Percentiles rank a stretch among this genome's conserved stretches.
Conservation (phyloP, 2,797 vertebrate species). For the Carduelis carduelis region DNA sequence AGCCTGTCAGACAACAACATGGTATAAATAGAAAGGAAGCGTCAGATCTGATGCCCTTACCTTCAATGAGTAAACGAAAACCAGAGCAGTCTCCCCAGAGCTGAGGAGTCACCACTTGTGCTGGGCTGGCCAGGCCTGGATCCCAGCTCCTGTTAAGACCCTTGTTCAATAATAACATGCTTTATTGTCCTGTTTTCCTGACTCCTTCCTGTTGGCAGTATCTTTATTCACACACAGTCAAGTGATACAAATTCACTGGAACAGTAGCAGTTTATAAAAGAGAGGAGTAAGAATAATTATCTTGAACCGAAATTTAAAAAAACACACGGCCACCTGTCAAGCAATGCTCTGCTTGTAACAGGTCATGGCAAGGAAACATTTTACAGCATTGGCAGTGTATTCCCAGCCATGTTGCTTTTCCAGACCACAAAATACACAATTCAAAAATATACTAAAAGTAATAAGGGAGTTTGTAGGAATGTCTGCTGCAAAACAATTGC, state of each 20-base stretch:
- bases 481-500: conserved; percentile 44
- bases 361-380: neutral
- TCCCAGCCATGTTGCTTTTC: neutral
- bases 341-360: neutral
- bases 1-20: neutral
- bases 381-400: neutral
- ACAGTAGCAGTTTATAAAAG: conserved; percentile 25
- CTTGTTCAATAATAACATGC: neutral
- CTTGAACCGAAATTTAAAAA: conserved; percentile 9
- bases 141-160: neutral
- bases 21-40: neutral
- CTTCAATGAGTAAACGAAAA: neutral
- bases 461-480: neutral
- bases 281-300: neutral
- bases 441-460: conserved; percentile 13
- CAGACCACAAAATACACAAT: neutral
- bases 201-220: neutral
- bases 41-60: neutral
- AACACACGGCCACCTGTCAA: neutral
- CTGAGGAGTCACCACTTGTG: neutral
- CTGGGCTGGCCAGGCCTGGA: neutral
- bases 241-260: conserved; percentile 17
- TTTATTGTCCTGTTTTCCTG: neutral
- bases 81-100: neutral
- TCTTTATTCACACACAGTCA: conserved; percentile 37